A percentile compares a stretch with the other conserved stretches of the same genome.
phyloP scores from a whole-genome alignment of 1,140 invertebrate genomes.

The Drosophila triauraria region DNA sequence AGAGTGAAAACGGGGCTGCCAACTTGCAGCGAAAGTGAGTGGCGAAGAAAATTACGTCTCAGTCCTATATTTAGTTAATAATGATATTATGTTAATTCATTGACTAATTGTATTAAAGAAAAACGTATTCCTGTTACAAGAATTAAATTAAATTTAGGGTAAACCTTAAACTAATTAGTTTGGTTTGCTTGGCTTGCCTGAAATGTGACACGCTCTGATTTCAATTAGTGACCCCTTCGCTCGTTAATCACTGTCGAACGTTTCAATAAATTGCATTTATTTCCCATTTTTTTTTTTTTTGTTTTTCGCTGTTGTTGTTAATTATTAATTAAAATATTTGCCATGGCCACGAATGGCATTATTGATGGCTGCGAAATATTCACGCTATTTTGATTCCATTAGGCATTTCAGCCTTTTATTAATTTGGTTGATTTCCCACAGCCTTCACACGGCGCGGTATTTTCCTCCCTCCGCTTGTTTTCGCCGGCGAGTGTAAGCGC shows the following conservation, averaged over 20 bases:
- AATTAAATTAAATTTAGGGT: no score
- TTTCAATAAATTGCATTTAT: conserved; percentile 1
- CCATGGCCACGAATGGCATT: not conserved
- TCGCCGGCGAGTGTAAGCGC: not conserved
- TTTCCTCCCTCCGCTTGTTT: not conserved
- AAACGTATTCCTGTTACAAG: no score
- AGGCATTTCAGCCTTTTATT: not conserved
- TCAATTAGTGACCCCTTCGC: not conserved
- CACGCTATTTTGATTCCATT: not conserved
- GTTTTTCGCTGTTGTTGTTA: not conserved
- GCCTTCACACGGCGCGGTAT: not conserved
- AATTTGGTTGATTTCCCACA: conserved; percentile 12
- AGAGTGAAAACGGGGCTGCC: not conserved
- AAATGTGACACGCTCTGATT: not conserved
- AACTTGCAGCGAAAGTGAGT: no score
- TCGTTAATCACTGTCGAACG: not conserved
- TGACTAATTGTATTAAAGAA: no score
- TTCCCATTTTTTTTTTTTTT: not conserved
- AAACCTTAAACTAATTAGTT: no score
- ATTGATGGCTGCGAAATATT: not conserved
- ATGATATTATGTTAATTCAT: no score
- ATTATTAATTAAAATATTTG: conserved; percentile 14
- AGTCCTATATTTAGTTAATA: no score
- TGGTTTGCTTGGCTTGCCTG: not conserved
- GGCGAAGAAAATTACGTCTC: no score